These are phyloP conservation scores for Gila orcuttii DNA, from an alignment of 2,113 vertebrate genomes.

Conservation along the genomic window DNA sequence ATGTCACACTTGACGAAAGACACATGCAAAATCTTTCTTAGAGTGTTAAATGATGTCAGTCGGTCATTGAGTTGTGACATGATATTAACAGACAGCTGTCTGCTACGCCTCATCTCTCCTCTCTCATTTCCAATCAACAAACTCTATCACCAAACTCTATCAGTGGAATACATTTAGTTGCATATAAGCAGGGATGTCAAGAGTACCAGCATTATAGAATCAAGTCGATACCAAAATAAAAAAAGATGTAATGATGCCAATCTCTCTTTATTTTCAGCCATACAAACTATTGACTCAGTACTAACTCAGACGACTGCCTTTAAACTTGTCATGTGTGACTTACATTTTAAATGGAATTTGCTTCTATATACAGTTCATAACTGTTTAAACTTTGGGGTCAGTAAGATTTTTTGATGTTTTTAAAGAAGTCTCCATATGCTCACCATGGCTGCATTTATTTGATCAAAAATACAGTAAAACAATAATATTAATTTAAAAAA, in stretches of 20 bases:
- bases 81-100: slow-evolving; percentile 16
- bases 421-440: not conserved
- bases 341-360: not conserved
- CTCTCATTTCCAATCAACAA: not conserved
- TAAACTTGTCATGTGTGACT: not conserved
- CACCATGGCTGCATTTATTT: not conserved
- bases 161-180: not conserved
- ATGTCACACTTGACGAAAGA: slow-evolving; percentile 6
- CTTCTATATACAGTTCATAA: not conserved
- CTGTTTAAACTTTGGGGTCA: not conserved
- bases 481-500: not conserved
- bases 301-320: not conserved
- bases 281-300: not conserved
- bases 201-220: not conserved
- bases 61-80: not conserved
- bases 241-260: not conserved
- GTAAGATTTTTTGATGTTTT: not conserved
- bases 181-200: not conserved
- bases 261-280: not conserved
- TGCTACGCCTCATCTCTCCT: not conserved
- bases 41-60: not conserved
- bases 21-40: slow-evolving; percentile 11
- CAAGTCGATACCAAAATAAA: not conserved
- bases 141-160: not conserved
- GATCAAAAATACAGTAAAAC: not conserved